Base-by-base conservation (phyloP, 2,888 invertebrate genomes). In the Doris montereyensis region DNA sequence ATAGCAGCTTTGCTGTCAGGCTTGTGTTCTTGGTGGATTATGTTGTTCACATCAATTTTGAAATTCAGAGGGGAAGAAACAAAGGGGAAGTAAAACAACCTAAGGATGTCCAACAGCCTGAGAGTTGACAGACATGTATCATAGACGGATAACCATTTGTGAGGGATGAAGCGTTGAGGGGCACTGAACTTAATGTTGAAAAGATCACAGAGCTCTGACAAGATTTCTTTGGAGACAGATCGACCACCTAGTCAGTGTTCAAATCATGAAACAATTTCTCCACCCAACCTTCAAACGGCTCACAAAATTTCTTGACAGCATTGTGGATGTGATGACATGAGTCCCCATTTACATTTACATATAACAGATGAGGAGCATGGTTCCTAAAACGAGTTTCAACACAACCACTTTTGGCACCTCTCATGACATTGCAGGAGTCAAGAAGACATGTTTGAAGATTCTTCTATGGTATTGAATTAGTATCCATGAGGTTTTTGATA, bases 371-470 rank as follows among this genome's bases (percentile, higher is more conserved):
- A 17, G 76, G 76, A 13, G 76, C 81, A 28, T 65, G 13, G 10
- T 35, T 32, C 26, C 74, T 0, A 8, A 82, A 65, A 8, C 35
- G 41, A 13, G 34, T 71, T 58, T 82, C 82, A 26, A 82, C 32
- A n/a, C n/a, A n/a, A 24, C 82, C 82, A 30, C 67, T n/a, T 72
- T 79, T 82, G 8, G 34, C 17, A 24, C 81, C 82, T n/a, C 82
- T 13, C 81, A 82, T 82, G 13, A 82, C 82, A 74, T 67, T 75
- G 58, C 81, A 82, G 3, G 81, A 81, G 65, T 82, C 82, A 62
- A 79, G 30, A 3, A 79, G 75, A 35, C 62, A 62, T 13, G 62
- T n/a, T 62, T 62, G 62, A 5, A 62, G 21, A 62, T 62, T 62
- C 21, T 62, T 62, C 62, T 24, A 62, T 17, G 62, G 62, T n/a